Evolutionary conservation across 35 echinoderm and acorn worm species (phyloP), one percentile per base, ranked within the genome.

Genomic region (Ophiothrix spiculata): DNA sequence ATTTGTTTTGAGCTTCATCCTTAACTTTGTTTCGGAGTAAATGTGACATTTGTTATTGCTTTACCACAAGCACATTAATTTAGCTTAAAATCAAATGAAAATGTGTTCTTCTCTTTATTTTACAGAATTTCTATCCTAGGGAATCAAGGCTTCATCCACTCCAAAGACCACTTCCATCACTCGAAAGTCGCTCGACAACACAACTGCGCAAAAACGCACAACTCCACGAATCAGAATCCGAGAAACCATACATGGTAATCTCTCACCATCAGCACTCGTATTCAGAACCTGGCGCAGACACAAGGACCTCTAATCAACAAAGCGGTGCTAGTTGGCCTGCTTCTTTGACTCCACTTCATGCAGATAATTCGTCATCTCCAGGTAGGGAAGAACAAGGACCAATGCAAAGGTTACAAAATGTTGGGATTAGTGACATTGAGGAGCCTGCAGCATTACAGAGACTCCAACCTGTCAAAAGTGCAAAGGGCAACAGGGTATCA

Each of bases 81-180:
- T n/a, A n/a, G n/a, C n/a, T n/a, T n/a, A n/a, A n/a, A n/a, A n/a
- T n/a, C n/a, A n/a, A n/a, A n/a, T n/a, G n/a, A n/a, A n/a, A n/a
- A n/a, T n/a, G n/a, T n/a, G n/a, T n/a, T n/a, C n/a, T n/a, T n/a
- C n/a, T n/a, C n/a, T 29, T 75, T 86, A 23, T 77, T 35, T 33
- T 11, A 64, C 38, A 76, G 75, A 75, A 37, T 86, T 74, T n/a
- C 39, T 64, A 75, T 21, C 73, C 64, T 36, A 75, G 75, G 73
- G 84, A 86, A 64, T 25, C 75, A 1, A 64, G 73, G n/a, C 81
- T 90, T 12, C 80, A 90, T n/a, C 81, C 88, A 3, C 23, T 90
- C 21, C 81, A 64, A 34, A 90, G 84, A 63, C 88, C 76, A 40
- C 88, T 90, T 64, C 40, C 88, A 56, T 39, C 88, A 75, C 74